Base-by-base conservation (phyloP, 2,797 vertebrate species). In the Florisuga fusca region DNA sequence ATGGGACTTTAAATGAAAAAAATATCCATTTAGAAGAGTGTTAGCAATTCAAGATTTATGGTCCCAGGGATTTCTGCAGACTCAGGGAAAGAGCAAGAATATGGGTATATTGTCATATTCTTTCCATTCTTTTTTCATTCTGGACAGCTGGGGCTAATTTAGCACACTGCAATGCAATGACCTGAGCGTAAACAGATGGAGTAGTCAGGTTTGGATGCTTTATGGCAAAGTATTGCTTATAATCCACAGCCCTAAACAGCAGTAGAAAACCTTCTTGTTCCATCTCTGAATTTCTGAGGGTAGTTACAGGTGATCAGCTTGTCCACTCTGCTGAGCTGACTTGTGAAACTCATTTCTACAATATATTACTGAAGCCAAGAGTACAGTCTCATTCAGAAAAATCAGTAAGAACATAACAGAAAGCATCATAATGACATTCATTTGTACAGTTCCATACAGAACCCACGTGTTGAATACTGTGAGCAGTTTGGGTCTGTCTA, bases 1-100 rank as follows among this genome's bases (percentile, higher is more conserved):
- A 90, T 55, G n/a, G 21, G 20, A 18, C 45, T 87, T 90, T 87
- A 85, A 68, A 76, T 79, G 77, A 69, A 71, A 91, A 89, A 83
- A 50, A 14, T 20, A 76, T 58, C 77, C 57, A 78, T 94, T 84
- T 68, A 72, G 84, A 82, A 83, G 63, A 74, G 34, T 48, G 51
- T 84, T 84, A 82, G 45, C 2, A 0, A 69, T 48, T 54, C 48
- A 80, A 83, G 85, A 95, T n/a, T 90, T 61, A 91, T 90, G 57
- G n/a, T 77, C 23, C 58, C 62, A 57, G n/a, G 55, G 77, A 84
- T 72, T 91, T 96, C 77, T 88, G 67, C 48, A 81, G 76, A 53
- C 16, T n/a, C 59, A 59, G 72, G 72, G 68, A 84, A 92, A 72
- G 61, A 85, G 33, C 43, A 87, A 84, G 43, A 12, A 58, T 79